Base-by-base conservation (phyloP, 2,888 invertebrate species). In the Miltochrista miniata region DNA sequence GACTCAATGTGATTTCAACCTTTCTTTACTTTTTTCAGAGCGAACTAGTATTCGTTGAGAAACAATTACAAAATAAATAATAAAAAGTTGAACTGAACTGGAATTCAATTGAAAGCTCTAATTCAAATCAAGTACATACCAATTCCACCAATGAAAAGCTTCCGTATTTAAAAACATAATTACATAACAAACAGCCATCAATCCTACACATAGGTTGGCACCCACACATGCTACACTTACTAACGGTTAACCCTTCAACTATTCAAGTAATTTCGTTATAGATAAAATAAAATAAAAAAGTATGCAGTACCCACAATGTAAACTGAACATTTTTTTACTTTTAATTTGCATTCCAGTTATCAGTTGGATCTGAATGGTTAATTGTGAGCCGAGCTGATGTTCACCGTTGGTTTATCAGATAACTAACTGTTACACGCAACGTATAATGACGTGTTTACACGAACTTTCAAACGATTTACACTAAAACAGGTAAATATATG, bases 321-420 rank as follows among this genome's bases (percentile, higher is more conserved):
- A 37, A 44, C 31, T 40, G 12, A 12, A 48, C 24, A 51, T 42
- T 64, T 70, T 73, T 77, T 75, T 53, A 45, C 12, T 34, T 64
- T 80, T 77, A 81, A 88, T 88, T 88, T 87, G 81, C 88, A 87
- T 88, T 80, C 60, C 47, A 61, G 68, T 83, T 87, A 85, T 86
- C 87, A 64, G 49, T 43, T 56, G 62, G 53, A 87, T 89, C 89
- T 79, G 82, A 81, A 76, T 79, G 69, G 85, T 84, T 87, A 87
- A 88, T 85, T 89, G 86, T 83, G 80, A 79, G 70, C 72, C 62
- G 64, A 60, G 72, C 68, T 75, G 82, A 83, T 85, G 83, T 76
- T 80, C 83, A 81, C 85, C 81, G 85, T 78, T 75, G 72, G 65
- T 81, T 44, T 85, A 83, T 82, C 86, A 72, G 87, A 85, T 85